Base-by-base conservation (phyloP, 2,888 invertebrate species). In the Lepidocyrtoides sp. region DNA sequence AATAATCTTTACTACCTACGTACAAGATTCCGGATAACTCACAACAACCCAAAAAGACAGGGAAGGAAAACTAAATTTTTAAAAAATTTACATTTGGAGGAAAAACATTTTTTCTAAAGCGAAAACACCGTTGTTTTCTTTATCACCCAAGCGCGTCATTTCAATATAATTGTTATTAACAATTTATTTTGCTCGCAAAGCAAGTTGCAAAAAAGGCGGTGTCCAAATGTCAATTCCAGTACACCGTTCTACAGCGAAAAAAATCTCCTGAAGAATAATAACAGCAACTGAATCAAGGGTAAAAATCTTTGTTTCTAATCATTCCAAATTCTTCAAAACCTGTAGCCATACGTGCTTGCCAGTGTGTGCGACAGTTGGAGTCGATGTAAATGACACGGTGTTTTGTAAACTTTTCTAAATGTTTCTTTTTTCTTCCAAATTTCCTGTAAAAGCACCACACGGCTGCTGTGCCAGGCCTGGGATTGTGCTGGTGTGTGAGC, bases 11-110 rank as follows among this genome's bases (percentile, higher is more conserved):
- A n/a, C n/a, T n/a, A 36, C 36, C 36, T 72, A 7, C n/a, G 10
- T 41, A 12, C 26, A 48, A 44, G 29, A 20, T 4, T 41, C 12
- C 10, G 10, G 10, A 72, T 17, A 85, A 57, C 57, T 72, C 75
- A 84, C 26, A 69, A 84, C 72, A 85, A 23, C 51, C n/a, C n/a
- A n/a, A n/a, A n/a, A n/a, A n/a, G n/a, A n/a, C n/a, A 26, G 29
- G 51, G 51, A 23, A 48, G 51, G 26, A 32, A 32, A n/a, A 10
- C 84, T n/a, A 36, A n/a, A 83, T 81, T 81, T 36, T 36, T n/a
- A n/a, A n/a, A n/a, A n/a, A n/a, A n/a, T n/a, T n/a, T n/a, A n/a
- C n/a, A n/a, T n/a, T n/a, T n/a, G n/a, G n/a, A n/a, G n/a, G n/a
- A n/a, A n/a, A n/a, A 36, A 7, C 7, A 36, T 36, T 36, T 36